phyloP scores from a whole-genome alignment of 2,113 vertebrate species.

The Albula goreensis region DNA sequence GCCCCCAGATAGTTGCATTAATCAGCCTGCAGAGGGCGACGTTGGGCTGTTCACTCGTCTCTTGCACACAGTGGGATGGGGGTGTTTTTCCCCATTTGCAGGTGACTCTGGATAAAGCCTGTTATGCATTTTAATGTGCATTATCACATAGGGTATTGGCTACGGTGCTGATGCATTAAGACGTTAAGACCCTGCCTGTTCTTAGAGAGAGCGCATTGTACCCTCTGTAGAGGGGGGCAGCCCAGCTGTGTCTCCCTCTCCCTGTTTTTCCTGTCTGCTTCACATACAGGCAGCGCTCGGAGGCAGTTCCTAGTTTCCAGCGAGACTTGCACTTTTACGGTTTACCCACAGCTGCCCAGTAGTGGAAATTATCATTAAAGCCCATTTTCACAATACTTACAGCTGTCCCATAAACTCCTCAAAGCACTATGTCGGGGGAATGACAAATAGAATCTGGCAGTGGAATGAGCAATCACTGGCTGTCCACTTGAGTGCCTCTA shows the following conservation, averaged over 20 bases:
- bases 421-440: neutral
- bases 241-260: neutral
- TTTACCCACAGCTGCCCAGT: neutral
- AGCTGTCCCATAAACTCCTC: constrained; percentile 5
- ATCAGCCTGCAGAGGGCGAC: constrained; percentile 7
- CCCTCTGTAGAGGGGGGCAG: neutral
- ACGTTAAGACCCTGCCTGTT: neutral
- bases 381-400: constrained; percentile 9
- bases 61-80: neutral
- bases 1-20: neutral
- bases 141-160: neutral
- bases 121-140: neutral
- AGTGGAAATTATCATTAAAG: neutral
- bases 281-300: neutral
- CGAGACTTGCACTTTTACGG: neutral
- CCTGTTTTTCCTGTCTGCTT: neutral
- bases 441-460: constrained; percentile 19
- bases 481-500: neutral
- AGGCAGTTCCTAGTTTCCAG: neutral
- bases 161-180: neutral
- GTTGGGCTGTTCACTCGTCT: neutral
- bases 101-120: neutral
- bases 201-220: neutral
- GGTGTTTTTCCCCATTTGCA: neutral
- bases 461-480: neutral